Base-by-base conservation (phyloP, 2,113 vertebrate species). In the Aleadryas rufinucha region DNA sequence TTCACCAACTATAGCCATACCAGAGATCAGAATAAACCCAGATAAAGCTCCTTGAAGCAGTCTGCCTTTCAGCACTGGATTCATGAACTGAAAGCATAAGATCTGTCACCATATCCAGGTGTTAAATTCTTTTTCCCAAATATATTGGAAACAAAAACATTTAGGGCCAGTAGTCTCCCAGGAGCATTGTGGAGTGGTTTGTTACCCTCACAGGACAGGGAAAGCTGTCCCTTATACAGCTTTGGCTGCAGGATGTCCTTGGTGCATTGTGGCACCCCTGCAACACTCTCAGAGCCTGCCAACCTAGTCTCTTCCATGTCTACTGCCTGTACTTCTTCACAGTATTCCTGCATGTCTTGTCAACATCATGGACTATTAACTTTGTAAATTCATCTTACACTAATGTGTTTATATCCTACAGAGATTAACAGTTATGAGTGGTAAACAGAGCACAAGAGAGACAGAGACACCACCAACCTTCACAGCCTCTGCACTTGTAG, bases 381-480 rank as follows among this genome's bases (percentile, higher is more conserved):
- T 90, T 72, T 30, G 26, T 89, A 50, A 53, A 84, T 63, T 81
- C 26, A 5, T n/a, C 28, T 80, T 90, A 53, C 24, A 27, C 31
- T 83, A n/a, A 39, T 45, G 16, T 24, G 5, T 83, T 93, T 72
- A 83, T 83, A 83, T 87, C n/a, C 74, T 57, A 1, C 61, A 33
- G 41, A 72, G 41, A 60, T 68, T 60, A 57, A 66, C 54, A 47
- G 23, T 89, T 87, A 60, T 0, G 0, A 8, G 0, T 2, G 0
- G 59, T n/a, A 91, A 84, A 79, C 37, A 76, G 64, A 83, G 39
- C 54, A 35, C 23, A 24, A 54, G 47, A 69, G 37, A 92, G 26
- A 27, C 28, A 53, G 50, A 82, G 66, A 33, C 39, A 28, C 31
- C 37, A 80, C 53, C n/a, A 85, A 8, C 57, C 19, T 79, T 90